These are phyloP conservation scores for Piscicola geometra DNA, from an alignment of 2,888 invertebrate genomes.

Conservation along the genomic window DNA sequence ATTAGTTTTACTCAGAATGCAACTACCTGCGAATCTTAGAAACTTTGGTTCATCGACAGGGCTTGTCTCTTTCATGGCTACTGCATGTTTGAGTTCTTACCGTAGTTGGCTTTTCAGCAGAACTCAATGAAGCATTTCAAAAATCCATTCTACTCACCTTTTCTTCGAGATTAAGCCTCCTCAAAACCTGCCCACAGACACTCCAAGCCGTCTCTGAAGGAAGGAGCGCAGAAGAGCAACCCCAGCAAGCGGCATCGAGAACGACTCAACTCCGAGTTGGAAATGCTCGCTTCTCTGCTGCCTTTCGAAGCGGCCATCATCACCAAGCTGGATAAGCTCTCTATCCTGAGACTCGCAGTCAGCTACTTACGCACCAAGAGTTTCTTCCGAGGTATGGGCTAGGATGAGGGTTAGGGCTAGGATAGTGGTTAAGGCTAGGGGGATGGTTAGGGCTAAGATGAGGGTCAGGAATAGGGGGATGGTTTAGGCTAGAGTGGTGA, in stretches of 20 bases:
- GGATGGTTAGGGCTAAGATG: too few relatives aligned
- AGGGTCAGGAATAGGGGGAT: too few relatives aligned
- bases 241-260: conserved; percentile 97
- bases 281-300: conserved; percentile 73
- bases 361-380: conserved; percentile 96
- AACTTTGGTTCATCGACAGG: background rate
- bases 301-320: conserved; percentile 97
- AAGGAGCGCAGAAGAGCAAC: conserved; percentile 62
- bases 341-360: conserved; percentile 92
- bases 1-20: too few relatives aligned
- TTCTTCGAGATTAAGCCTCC: background rate
- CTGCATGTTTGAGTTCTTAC: conserved; percentile 2
- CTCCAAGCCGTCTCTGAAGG: background rate
- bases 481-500: too few relatives aligned
- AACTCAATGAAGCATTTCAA: background rate
- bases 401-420: too few relatives aligned
- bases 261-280: conserved; percentile 93
- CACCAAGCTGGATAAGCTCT: conserved; percentile 93
- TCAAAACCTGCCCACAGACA: background rate
- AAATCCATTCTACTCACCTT: background rate
- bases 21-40: too few relatives aligned
- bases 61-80: background rate
- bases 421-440: too few relatives aligned
- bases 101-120: background rate
- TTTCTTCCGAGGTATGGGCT: conserved; percentile 89